phyloP scores from a whole-genome alignment of 2,113 vertebrate genomes.

The Limnothrissa miodon region DNA sequence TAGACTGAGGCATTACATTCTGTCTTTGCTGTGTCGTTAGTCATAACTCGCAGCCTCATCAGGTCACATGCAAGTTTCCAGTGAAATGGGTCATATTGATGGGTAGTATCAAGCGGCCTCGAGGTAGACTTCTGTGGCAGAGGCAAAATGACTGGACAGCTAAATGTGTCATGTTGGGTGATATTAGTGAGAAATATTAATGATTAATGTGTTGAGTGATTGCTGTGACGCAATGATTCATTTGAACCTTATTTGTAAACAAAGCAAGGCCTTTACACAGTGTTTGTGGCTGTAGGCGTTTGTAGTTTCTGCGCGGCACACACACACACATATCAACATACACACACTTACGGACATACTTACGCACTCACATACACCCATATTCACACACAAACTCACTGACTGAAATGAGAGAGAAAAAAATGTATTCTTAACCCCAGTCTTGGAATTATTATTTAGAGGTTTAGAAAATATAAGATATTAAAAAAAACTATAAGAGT shows the following conservation, averaged over 20 bases:
- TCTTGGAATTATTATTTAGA: neutral
- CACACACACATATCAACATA: constrained; percentile 13
- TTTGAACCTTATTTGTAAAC: constrained; percentile 3
- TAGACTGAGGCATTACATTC: neutral
- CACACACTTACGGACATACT: neutral
- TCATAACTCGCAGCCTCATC: constrained; percentile 2
- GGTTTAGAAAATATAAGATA: neutral
- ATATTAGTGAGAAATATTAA: neutral
- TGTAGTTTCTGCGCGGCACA: neutral
- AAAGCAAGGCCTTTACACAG: neutral
- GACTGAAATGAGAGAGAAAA: neutral
- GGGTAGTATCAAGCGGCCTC: neutral
- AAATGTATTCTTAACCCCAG: neutral
- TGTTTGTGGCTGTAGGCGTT: neutral
- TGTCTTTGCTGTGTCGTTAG: neutral
- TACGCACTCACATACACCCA: constrained; percentile 8
- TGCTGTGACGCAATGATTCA: neutral
- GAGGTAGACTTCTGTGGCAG: neutral
- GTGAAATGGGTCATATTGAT: constrained; percentile 13
- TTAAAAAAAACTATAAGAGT: neutral
- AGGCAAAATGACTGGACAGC: neutral
- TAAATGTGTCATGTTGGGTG: neutral
- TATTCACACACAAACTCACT: neutral
- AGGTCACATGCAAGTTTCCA: constrained; percentile 6
- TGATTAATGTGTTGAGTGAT: neutral